Evolutionary conservation across 2,888 invertebrate genomes (phyloP), one percentile per base, ranked within the genome.

Genomic region (Hymenopus coronatus): DNA sequence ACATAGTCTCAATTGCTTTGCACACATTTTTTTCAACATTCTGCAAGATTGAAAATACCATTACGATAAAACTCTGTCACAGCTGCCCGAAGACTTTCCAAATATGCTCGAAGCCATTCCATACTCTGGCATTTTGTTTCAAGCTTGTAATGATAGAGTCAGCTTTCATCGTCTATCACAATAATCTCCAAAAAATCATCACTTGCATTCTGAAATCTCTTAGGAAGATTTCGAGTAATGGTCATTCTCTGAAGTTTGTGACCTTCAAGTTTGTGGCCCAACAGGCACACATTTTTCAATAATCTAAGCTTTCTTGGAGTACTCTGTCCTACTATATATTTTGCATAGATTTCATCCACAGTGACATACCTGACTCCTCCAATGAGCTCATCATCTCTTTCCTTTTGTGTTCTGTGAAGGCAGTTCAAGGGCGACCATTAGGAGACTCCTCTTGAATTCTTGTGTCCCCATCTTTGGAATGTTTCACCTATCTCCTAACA

Each of bases 141-240:
- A 85, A 54, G 85, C 46, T 85, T 40, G 25, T 85, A 85, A 85
- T 85, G n/a, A 46, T 85, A 54, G 46, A 85, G 27, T 54, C 85
- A 85, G 85, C 85, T 85, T 85, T 85, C 85, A 85, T 85, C 15
- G 8, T 27, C 85, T 40, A 27, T 85, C 85, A 46, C 85, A 85
- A 85, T 85, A 85, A 46, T 85, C 40, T 2, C 46, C 14, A 33
- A 85, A 85, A 40, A 1, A 46, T 85, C 46, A 85, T 46, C 30
- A 84, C 85, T 15, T 46, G 46, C 46, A 85, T 46, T 85, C 46
- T 28, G 85, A 85, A 85, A 85, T 85, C 40, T 85, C 46, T 85
- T 30, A 84, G 33, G 40, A 85, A 40, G 14, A 27, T 85, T 27
- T 27, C 27, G 83, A 2, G 3, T 83, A 27, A 83, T 27, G 28